phyloP scores from a whole-genome alignment of 1,140 invertebrate species.

The Medauroidea extradentata region DNA sequence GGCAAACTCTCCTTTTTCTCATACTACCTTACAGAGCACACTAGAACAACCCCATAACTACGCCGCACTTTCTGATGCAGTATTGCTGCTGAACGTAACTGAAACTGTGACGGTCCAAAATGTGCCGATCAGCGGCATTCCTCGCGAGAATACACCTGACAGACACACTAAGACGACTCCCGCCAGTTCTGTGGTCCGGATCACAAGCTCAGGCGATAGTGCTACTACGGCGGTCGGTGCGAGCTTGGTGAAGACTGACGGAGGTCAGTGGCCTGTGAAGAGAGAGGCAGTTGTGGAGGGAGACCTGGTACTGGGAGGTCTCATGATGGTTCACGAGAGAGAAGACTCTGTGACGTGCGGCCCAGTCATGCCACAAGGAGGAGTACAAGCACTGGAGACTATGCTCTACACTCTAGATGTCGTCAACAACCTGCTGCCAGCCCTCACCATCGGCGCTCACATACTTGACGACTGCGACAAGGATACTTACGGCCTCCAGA shows the following conservation, averaged over 20 bases:
- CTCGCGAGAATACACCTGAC: too few relatives aligned
- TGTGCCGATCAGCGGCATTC: too few relatives aligned
- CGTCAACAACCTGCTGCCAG: slow-evolving; percentile 70
- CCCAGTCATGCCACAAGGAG: slow-evolving; percentile 91
- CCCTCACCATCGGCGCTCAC: slow-evolving; percentile 79
- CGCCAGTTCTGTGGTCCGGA: too few relatives aligned
- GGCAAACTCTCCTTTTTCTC: too few relatives aligned
- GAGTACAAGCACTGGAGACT: slow-evolving; percentile 83
- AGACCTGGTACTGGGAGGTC: slow-evolving; percentile 75
- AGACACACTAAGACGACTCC: too few relatives aligned
- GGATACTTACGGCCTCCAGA: slow-evolving; percentile 93
- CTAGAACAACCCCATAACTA: too few relatives aligned
- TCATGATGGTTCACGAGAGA: slow-evolving; percentile 96
- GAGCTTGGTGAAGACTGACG: background rate
- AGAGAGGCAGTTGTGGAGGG: slow-evolving; percentile 81
- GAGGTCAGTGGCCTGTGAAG: slow-evolving; percentile 72
- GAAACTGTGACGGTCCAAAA: too few relatives aligned
- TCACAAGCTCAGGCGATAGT: too few relatives aligned
- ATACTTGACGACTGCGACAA: slow-evolving; percentile 94
- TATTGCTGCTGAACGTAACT: too few relatives aligned
- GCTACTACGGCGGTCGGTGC: too few relatives aligned
- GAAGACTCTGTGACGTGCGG: slow-evolving; percentile 80
- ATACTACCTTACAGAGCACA: too few relatives aligned
- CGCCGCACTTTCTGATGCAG: too few relatives aligned
- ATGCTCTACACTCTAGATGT: slow-evolving; percentile 90